A percentile compares a stretch with the other conserved stretches of the same genome.
phyloP scores from a whole-genome alignment of 2,113 vertebrate species.

The Daubentonia madagascariensis region DNA sequence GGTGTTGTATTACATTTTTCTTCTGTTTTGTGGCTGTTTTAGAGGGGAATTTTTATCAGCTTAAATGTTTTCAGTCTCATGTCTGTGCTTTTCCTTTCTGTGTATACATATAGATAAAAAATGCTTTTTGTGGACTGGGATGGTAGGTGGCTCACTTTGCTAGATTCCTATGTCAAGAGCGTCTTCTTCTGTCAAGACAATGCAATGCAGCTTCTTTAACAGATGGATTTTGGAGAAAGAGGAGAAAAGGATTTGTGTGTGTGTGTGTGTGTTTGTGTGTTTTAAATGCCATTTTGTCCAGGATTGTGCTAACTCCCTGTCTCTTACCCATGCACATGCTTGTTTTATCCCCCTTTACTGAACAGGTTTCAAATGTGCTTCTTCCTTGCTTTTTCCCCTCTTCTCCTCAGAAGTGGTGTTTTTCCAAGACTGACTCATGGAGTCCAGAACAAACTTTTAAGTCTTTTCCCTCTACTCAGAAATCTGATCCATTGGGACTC shows the following conservation, averaged over 20 bases:
- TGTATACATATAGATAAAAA: neutral
- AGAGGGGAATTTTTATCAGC: neutral
- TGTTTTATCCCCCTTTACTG: neutral
- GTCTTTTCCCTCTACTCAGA: neutral
- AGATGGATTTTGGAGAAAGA: neutral
- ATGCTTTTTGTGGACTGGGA: neutral
- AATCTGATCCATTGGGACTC: too few relatives aligned
- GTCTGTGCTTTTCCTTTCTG: neutral
- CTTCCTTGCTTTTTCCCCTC: neutral
- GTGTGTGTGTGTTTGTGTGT: neutral
- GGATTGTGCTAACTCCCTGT: neutral
- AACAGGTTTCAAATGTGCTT: neutral
- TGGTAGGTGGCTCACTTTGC: neutral
- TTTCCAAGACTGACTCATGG: neutral
- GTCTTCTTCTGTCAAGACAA: constrained; percentile 17
- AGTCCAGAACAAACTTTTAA: neutral
- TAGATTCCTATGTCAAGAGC: neutral
- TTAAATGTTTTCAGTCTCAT: neutral
- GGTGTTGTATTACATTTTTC: neutral
- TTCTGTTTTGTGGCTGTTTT: neutral
- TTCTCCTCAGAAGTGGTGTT: neutral
- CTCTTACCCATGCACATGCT: too few relatives aligned
- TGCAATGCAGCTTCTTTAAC: neutral
- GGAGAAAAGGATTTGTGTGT: neutral
- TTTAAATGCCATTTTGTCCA: neutral